Base-by-base conservation (phyloP, 2,797 vertebrate species). In the Sciaenops ocellatus region DNA sequence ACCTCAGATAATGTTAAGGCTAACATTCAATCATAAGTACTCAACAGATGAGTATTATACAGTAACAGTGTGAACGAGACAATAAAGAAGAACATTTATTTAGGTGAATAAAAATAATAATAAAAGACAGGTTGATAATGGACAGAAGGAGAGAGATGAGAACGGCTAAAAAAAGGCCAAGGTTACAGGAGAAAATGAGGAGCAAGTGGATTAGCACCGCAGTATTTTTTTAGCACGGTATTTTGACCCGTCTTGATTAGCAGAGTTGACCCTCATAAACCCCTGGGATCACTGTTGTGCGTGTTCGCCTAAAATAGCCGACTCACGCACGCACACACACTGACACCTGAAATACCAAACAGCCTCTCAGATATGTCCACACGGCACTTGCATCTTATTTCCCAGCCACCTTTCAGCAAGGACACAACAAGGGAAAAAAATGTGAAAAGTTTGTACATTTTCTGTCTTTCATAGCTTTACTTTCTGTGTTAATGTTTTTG, bases 171-270 rank as follows among this genome's bases (percentile, higher is more conserved):
- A 20, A 47, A 24, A 50, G 30, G 30, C 5, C 38, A 26, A 30
- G 18, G 16, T 10, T 56, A 71, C 41, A 22, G 20, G 22, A n/a
- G 38, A 34, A 48, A 57, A 60, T 38, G 55, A 61, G 50, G 41
- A 74, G 8, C 12, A n/a, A 65, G 68, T 71, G 71, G 74, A 80
- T 76, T 67, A 80, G 51, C 42, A 6, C 59, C 56, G 76, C 46
- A 59, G 73, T 44, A 18, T 62, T 77, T 80, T 42, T 62, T 77
- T 57, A 61, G n/a, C 56, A 12, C 3, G 0, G 8, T 55, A 20
- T 56, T 73, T 42, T 52, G 69, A 83, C 73, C 80, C 22, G 1
- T 78, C 47, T 75, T 78, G 67, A 87, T 87, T 79, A 78, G 55
- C 52, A 20, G 41, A 44, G 41, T 54, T 83, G 75, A 89, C 66